phyloP scores from a whole-genome alignment of 2,113 vertebrate genomes.

The Carettochelys insculpta region DNA sequence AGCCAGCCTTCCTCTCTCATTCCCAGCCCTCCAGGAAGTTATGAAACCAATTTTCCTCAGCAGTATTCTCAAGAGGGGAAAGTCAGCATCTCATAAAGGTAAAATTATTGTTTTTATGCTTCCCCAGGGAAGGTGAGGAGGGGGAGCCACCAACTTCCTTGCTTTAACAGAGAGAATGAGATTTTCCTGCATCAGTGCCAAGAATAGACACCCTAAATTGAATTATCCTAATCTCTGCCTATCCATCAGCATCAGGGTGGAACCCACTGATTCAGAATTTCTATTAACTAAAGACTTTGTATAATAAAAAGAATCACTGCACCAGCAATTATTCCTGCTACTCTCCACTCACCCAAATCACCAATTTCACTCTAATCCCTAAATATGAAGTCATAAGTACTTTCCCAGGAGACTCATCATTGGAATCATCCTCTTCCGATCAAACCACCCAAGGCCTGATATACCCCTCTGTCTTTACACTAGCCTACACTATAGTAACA shows the following conservation, averaged over 20 bases:
- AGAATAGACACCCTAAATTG: conserved; percentile 66
- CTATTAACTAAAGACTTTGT: conserved; percentile 61
- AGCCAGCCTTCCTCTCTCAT: neutral
- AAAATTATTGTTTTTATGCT: conserved; percentile 41
- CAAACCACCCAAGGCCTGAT: neutral
- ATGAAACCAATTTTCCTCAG: conserved; percentile 13
- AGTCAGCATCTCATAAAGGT: conserved; percentile 22
- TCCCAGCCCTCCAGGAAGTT: conserved; percentile 22
- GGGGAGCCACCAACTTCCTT: conserved; percentile 39
- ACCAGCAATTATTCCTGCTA: conserved; percentile 57
- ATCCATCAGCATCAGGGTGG: conserved; percentile 66
- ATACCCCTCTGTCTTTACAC: neutral
- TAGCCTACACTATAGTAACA: neutral
- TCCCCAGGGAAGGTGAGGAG: conserved; percentile 35
- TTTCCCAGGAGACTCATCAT: neutral
- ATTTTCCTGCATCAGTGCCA: conserved; percentile 64
- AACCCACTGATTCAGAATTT: conserved; percentile 65
- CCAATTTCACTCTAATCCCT: neutral
- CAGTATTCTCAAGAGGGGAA: conserved; percentile 28
- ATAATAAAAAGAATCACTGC: conserved; percentile 58
- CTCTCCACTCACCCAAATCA: neutral
- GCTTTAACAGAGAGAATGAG: conserved; percentile 38
- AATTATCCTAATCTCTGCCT: conserved; percentile 65
- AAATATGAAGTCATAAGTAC: accelerated
- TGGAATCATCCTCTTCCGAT: neutral